Evolutionary conservation across 2,113 vertebrate genomes (phyloP).

Genomic region (Balaeniceps rex): DNA sequence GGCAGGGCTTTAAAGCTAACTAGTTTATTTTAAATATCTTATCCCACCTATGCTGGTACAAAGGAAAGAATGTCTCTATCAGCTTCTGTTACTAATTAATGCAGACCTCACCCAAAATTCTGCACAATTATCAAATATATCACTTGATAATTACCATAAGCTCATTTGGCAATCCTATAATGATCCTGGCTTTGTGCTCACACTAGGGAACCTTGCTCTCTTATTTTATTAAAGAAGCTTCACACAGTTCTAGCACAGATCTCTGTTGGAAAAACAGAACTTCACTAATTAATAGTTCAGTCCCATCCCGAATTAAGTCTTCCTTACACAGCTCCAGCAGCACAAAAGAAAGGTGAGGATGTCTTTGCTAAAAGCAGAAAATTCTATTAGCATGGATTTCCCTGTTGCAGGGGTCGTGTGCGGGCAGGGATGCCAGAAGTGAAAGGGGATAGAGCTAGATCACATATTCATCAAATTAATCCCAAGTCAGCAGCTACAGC

Average conservation of each 20-base stretch:
- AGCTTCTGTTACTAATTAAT: background rate
- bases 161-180: slow-evolving; percentile 8
- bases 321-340: background rate
- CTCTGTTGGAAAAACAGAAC: slow-evolving; percentile 10
- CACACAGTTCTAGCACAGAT: background rate
- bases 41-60: background rate
- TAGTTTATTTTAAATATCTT: background rate
- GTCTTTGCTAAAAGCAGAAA: background rate
- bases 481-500: background rate
- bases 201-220: slow-evolving; percentile 1
- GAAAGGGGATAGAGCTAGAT: background rate
- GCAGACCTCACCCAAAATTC: background rate
- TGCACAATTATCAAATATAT: background rate
- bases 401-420: background rate
- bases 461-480: background rate
- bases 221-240: slow-evolving; percentile 34
- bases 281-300: slow-evolving; percentile 38
- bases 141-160: slow-evolving; percentile 38
- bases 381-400: background rate
- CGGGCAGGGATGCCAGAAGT: background rate
- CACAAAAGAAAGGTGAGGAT: slow-evolving; percentile 24
- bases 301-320: background rate
- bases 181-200: background rate
- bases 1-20: background rate
- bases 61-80: background rate